Conservation (phyloP, 1,140 invertebrate genomes). For the Brachionus rubens region DNA sequence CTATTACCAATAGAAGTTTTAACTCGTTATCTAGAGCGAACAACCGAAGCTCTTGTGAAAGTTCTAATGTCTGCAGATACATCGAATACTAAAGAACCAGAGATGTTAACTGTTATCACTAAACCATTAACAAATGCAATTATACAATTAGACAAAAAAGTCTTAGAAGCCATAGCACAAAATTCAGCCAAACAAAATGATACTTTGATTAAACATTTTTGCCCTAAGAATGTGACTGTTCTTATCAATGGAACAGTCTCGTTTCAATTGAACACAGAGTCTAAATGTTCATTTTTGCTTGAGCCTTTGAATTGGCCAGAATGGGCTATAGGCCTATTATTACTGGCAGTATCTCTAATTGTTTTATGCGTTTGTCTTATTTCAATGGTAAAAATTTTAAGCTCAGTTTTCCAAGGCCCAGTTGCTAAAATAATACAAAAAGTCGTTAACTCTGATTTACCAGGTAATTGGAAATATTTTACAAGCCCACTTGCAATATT, state of each 20-base stretch:
- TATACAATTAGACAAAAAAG: conserved; percentile 61
- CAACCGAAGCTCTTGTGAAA: background rate
- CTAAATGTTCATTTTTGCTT: conserved; percentile 13
- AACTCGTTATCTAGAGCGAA: conserved; percentile 50
- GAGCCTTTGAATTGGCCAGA: conserved; percentile 55
- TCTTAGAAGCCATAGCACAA: conserved; percentile 56
- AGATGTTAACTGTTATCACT: conserved; percentile 62
- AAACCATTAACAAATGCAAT: conserved; percentile 43
- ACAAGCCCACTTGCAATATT: conserved; percentile 66
- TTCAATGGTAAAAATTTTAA: conserved; percentile 65
- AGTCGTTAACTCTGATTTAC: conserved; percentile 64
- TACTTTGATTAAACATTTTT: conserved; percentile 49
- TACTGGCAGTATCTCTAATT: conserved; percentile 63
- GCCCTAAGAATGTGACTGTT: conserved; percentile 47
- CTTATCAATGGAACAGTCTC: conserved; percentile 45
- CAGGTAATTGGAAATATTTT: conserved; percentile 58
- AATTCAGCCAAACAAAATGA: conserved; percentile 47
- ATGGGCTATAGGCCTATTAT: conserved; percentile 59
- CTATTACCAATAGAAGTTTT: conserved; percentile 61
- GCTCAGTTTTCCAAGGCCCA: conserved; percentile 61
- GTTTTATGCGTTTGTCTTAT: conserved; percentile 64
- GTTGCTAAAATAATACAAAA: conserved; percentile 63
- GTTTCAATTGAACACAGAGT: background rate
- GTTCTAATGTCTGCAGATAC: background rate
- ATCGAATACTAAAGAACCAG: conserved; percentile 47